Percentiles rank a stretch among this genome's conserved stretches.
Evolutionary conservation across 2,888 invertebrate species (phyloP).

Genomic region (Euphydryas editha): DNA sequence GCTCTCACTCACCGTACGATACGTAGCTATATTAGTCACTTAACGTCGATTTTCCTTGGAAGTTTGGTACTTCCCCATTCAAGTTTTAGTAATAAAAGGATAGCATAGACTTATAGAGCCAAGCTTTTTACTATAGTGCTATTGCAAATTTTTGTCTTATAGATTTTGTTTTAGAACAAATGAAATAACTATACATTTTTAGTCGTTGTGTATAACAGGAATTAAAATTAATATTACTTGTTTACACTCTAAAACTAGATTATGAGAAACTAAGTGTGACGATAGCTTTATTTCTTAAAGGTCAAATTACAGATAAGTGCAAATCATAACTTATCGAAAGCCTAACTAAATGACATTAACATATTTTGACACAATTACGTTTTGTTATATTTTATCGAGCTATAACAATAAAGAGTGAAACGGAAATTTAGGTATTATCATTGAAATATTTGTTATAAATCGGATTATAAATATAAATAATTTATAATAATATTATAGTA

Average conservation of each 20-base stretch:
- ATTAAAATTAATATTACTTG: too few species aligned
- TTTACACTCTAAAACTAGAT: too few species aligned
- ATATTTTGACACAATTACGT: constrained; percentile 18
- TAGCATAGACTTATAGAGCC: too few species aligned
- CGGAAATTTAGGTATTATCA: background rate
- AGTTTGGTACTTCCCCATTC: too few species aligned
- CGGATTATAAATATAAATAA: background rate
- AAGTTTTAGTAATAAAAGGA: too few species aligned
- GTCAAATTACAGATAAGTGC: constrained; percentile 38
- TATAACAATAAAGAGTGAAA: background rate
- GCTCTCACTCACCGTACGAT: too few species aligned
- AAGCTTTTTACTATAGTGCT: too few species aligned
- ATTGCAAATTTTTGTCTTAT: too few species aligned
- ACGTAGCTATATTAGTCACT: too few species aligned
- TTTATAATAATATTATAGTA: background rate
- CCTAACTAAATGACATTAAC: constrained; percentile 24
- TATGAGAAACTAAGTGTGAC: background rate
- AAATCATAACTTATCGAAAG: constrained; percentile 34
- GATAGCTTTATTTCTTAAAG: constrained; percentile 30
- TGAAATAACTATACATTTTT: too few species aligned
- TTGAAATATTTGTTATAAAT: background rate
- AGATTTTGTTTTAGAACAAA: too few species aligned
- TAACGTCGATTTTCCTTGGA: too few species aligned
- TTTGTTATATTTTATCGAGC: constrained; percentile 17
- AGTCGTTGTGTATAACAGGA: background rate